phyloP scores from a whole-genome alignment of 2,113 vertebrate genomes.

The Phycodurus eques region DNA sequence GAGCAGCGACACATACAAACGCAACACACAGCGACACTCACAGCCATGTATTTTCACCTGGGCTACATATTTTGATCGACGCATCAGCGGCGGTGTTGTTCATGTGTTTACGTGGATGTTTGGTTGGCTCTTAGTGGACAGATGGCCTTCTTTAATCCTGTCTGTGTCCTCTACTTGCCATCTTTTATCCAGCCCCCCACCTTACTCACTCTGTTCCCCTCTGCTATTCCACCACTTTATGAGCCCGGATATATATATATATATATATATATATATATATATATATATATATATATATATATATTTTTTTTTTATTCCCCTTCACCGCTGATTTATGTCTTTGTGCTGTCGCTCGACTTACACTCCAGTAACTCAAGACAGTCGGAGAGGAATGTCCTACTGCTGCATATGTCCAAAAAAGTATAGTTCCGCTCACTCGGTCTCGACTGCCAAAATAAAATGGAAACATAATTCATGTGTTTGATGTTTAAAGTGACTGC shows the following conservation, averaged over 20 bases:
- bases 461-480: not conserved
- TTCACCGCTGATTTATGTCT: not conserved
- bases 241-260: not conserved
- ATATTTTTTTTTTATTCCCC: not conserved
- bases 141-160: constrained; percentile 74
- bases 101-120: constrained; percentile 22
- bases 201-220: constrained; percentile 11
- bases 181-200: constrained; percentile 2
- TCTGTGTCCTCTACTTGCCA: constrained; percentile 50
- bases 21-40: too few species aligned
- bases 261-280: not conserved
- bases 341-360: not conserved
- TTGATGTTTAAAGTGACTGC: not conserved
- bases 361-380: constrained; percentile 37
- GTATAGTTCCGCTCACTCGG: not conserved
- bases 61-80: not conserved
- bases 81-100: not conserved
- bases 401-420: not conserved
- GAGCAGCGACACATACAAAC: too few species aligned
- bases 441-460: not conserved
- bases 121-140: constrained; percentile 37
- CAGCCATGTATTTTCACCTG: too few species aligned
- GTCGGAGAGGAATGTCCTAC: constrained; percentile 36
- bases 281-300: too few species aligned
- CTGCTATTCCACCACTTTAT: constrained; percentile 8